These are phyloP conservation scores for Mesoclemmys tuberculata DNA, from an alignment of 2,113 vertebrate genomes.

Conservation along the genomic window DNA sequence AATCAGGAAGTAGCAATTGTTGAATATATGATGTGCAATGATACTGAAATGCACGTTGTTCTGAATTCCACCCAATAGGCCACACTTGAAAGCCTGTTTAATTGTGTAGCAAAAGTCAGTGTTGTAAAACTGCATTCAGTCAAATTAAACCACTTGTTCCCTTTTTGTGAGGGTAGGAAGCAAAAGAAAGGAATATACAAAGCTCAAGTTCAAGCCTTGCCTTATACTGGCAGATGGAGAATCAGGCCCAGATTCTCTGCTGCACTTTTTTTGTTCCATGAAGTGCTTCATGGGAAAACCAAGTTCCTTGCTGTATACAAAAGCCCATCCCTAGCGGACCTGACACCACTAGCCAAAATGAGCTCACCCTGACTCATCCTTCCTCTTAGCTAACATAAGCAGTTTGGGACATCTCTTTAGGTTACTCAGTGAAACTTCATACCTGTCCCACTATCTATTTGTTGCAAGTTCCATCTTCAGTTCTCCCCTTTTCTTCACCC, in stretches of 20 bases:
- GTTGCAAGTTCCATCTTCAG: background rate
- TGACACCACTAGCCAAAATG: background rate
- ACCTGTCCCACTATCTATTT: background rate
- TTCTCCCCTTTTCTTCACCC: background rate
- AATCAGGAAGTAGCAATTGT: background rate
- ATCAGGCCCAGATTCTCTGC: background rate
- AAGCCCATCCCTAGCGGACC: background rate
- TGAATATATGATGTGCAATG: background rate
- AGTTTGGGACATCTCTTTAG: background rate
- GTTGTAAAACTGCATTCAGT: background rate
- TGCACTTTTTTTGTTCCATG: conserved; percentile 4
- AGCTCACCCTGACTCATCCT: conserved; percentile 24
- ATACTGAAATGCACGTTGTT: background rate
- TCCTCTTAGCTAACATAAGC: background rate
- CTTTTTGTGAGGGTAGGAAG: conserved; percentile 1
- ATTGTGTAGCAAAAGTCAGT: background rate
- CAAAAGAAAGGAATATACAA: background rate
- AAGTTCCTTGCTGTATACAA: background rate
- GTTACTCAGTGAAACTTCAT: background rate
- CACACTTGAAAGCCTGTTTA: background rate
- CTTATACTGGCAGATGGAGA: background rate
- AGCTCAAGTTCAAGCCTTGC: background rate
- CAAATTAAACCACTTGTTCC: conserved; percentile 13
- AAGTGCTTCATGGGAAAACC: conserved; percentile 5
- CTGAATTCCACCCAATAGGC: background rate